Evolutionary conservation across 2,797 vertebrate genomes (phyloP).

Genomic region (Staurois parvus): DNA sequence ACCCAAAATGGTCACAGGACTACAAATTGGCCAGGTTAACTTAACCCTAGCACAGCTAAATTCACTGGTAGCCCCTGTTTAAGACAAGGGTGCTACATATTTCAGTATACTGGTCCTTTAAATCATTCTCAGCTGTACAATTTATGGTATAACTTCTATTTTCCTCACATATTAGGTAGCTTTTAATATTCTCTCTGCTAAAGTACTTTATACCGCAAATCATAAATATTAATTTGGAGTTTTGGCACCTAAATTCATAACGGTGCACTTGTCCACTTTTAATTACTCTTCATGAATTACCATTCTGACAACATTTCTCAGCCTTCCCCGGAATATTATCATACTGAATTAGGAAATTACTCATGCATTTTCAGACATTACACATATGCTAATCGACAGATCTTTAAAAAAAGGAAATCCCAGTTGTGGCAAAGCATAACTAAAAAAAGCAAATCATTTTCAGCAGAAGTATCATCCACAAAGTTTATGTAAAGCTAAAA

Average conservation of each 20-base stretch:
- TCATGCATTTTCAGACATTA: not conserved
- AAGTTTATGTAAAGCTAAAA: no score
- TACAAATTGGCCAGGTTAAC: no score
- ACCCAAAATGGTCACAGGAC: no score
- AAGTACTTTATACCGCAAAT: slow-evolving; percentile 3
- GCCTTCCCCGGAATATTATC: slow-evolving; percentile 16
- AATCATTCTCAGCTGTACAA: not conserved
- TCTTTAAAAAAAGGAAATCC: not conserved
- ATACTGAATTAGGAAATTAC: slow-evolving; percentile 19
- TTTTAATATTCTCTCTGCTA: slow-evolving; percentile 2
- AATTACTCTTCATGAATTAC: slow-evolving; percentile 30
- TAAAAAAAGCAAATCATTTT: not conserved
- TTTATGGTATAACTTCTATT: not conserved
- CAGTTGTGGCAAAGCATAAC: not conserved
- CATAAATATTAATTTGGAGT: slow-evolving; percentile 40
- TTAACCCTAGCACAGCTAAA: no score
- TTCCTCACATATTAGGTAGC: not conserved
- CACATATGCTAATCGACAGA: not conserved
- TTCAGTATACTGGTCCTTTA: not conserved
- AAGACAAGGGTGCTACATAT: no score
- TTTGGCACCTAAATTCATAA: slow-evolving; percentile 13
- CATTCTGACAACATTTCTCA: slow-evolving; percentile 15
- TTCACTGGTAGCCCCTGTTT: no score
- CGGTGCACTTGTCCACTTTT: slow-evolving; percentile 17
- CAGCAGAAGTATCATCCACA: no score